Evolutionary conservation across 2,797 vertebrate species (phyloP).

Genomic region (Liasis olivaceus): DNA sequence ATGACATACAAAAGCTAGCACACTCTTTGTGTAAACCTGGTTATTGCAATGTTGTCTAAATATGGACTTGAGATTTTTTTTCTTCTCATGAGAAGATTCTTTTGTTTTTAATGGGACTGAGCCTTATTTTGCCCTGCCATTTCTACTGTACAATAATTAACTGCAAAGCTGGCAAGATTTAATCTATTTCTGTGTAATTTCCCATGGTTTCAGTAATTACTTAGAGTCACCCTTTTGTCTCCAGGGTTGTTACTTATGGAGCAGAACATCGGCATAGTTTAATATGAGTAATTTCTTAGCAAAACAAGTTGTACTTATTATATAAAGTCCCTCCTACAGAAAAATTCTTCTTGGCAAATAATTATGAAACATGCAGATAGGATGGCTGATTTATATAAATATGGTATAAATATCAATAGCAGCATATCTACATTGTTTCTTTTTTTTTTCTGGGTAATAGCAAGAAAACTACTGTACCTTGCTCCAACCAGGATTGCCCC

Average conservation of each 20-base stretch:
- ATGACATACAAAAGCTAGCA: neutral
- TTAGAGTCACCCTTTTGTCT: neutral
- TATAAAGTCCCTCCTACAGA: neutral
- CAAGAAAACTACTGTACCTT: neutral
- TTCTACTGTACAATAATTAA: slow-evolving; percentile 12
- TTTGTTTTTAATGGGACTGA: neutral
- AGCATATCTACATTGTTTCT: neutral
- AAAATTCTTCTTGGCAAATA: slow-evolving; percentile 4
- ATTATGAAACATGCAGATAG: neutral
- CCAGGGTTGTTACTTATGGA: neutral
- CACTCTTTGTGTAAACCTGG: neutral
- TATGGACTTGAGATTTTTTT: neutral
- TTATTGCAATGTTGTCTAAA: neutral
- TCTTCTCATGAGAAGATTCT: neutral
- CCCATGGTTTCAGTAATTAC: neutral
- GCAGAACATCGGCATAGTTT: neutral
- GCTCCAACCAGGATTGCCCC: neutral
- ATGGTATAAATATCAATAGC: neutral
- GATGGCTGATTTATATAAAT: neutral
- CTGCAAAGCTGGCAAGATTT: neutral
- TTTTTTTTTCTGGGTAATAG: neutral
- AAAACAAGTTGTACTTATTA: slow-evolving; percentile 3
- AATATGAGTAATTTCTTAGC: neutral
- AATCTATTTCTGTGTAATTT: slow-evolving; percentile 12
- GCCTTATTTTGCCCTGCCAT: neutral